Conservation (phyloP, 2,888 invertebrate species). For the Fissipunctia ypsillon region DNA sequence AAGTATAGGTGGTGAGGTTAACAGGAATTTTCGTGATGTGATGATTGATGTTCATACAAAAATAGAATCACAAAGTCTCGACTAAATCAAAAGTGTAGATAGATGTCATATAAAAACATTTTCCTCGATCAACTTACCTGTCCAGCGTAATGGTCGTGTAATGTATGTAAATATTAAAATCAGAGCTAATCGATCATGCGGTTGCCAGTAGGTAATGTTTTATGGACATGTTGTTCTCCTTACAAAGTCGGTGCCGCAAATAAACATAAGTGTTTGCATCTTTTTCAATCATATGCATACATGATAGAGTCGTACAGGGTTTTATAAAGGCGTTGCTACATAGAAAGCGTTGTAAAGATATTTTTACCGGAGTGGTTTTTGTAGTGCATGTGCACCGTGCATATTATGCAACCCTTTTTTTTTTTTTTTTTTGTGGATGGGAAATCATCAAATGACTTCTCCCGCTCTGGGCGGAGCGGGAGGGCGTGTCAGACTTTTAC, state of each 20-base stretch:
- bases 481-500: too few relatives aligned
- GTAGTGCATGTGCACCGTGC: too few relatives aligned
- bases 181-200: conserved; percentile 61
- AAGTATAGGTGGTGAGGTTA: too few relatives aligned
- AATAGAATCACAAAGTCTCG: neutral
- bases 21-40: neutral
- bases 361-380: too few relatives aligned
- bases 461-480: too few relatives aligned
- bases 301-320: conserved; percentile 41
- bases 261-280: conserved; percentile 63
- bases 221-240: conserved; percentile 63
- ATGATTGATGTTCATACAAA: too few relatives aligned
- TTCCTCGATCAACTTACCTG: conserved; percentile 41
- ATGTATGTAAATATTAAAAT: conserved; percentile 61
- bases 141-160: conserved; percentile 39
- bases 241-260: conserved; percentile 53
- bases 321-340: neutral
- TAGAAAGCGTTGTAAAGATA: neutral
- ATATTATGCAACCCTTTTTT: too few relatives aligned
- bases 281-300: conserved; percentile 50
- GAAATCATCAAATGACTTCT: too few relatives aligned
- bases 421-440: too few relatives aligned
- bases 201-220: conserved; percentile 34
- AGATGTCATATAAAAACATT: conserved; percentile 32
- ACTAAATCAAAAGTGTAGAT: conserved; percentile 10